phyloP scores from a whole-genome alignment of 2,888 invertebrate species.

The Nebria brevicollis region DNA sequence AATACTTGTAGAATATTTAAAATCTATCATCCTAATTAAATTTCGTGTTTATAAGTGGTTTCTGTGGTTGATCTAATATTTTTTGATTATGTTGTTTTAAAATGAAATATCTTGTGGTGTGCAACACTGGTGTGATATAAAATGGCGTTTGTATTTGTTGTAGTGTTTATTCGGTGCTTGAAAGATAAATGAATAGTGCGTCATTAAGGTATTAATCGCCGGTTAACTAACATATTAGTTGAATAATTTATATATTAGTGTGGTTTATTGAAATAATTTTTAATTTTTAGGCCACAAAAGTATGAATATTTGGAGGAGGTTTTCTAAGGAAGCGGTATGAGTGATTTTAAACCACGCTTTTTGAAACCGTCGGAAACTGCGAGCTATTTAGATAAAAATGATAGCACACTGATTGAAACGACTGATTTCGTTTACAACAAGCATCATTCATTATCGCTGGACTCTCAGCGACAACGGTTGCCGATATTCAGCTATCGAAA shows the following conservation, averaged over 20 bases:
- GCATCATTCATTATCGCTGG: conserved; percentile 82
- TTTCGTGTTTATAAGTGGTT: no score
- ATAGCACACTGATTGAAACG: conserved; percentile 55
- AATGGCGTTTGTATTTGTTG: background rate
- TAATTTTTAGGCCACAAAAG: background rate
- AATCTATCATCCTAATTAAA: no score
- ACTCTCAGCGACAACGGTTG: conserved; percentile 84
- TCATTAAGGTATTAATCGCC: background rate
- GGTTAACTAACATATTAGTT: background rate
- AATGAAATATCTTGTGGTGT: background rate
- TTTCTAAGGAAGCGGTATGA: conserved; percentile 54
- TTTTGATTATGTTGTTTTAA: no score
- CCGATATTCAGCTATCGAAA: conserved; percentile 88
- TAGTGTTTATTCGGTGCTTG: background rate
- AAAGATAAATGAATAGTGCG: background rate
- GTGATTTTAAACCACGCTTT: conserved; percentile 61
- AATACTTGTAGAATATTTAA: no score
- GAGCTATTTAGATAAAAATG: conserved; percentile 61
- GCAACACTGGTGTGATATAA: background rate
- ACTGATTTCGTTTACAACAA: conserved; percentile 83
- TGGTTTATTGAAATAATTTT: no score
- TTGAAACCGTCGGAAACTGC: conserved; percentile 60
- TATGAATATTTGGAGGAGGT: conserved; percentile 14
- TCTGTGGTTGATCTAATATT: no score
- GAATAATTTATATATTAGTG: background rate